Evolutionary conservation across 2,113 vertebrate genomes (phyloP).

Genomic region (Parus major): DNA sequence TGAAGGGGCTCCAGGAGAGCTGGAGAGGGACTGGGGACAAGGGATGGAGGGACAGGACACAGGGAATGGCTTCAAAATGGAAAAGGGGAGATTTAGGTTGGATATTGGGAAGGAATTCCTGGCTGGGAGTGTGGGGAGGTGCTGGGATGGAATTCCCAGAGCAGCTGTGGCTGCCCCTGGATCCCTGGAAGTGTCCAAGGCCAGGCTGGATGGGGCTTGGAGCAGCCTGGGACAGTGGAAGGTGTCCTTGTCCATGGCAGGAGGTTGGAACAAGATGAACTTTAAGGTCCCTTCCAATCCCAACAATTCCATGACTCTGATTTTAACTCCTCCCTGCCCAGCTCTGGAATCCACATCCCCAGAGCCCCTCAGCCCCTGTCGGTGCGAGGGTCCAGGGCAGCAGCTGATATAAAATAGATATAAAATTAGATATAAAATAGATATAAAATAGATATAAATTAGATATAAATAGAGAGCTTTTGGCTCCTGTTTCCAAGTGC

Average conservation of each 20-base stretch:
- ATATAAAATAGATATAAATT: background rate
- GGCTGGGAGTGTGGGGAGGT: rapidly evolving
- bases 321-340: rapidly evolving
- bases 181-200: background rate
- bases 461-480: background rate
- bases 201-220: rapidly evolving
- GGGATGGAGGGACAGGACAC: background rate
- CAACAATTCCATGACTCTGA: background rate
- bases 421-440: background rate
- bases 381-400: rapidly evolving
- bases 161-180: background rate
- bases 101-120: background rate
- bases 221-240: rapidly evolving
- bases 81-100: background rate
- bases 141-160: background rate
- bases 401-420: background rate
- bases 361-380: rapidly evolving
- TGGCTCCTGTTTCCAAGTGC: background rate
- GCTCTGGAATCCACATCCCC: background rate
- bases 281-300: background rate
- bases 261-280: rapidly evolving
- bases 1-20: background rate
- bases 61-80: background rate
- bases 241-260: background rate
- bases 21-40: background rate